Evolutionary conservation across 2,888 invertebrate genomes (phyloP), one percentile per base, ranked within the genome.

Genomic region (Tricholauxania praeusta): DNA sequence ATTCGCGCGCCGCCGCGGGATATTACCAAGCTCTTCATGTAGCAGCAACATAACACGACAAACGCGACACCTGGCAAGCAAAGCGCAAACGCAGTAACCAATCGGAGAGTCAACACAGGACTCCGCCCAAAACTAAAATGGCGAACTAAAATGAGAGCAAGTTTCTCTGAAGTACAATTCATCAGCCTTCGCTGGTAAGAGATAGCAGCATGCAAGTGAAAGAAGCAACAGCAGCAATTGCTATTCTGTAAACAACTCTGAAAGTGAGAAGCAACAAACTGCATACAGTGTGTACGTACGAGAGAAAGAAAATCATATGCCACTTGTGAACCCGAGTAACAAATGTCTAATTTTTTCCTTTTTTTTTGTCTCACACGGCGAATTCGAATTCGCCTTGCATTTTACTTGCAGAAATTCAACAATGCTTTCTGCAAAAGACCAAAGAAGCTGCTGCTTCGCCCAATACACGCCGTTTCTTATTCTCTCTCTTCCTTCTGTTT

Each of bases 71-170:
- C 70, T 71, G 47, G 39, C 17, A 51, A n/a, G 8, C 52, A 70
- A 39, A 78, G 85, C 84, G 85, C 85, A 85, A 78, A 79, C 81
- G 75, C 79, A 77, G 72, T 77, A 77, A 77, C 84, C 84, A 84
- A 84, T 84, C 80, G 81, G 81, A 81, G 84, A 82, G 80, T 71
- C 74, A 60, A 47, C 39, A 48, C 60, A 71, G 78, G 81, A 82
- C 86, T 80, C 86, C 86, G 84, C 86, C 86, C 84, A 73, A 80
- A 86, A 83, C 79, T 81, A 86, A 86, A 86, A 86, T 86, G 86
- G 86, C 86, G 86, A 82, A 82, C 79, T 17, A 49, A 39, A 7
- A 69, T 28, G 7, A 66, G 70, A 73, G 71, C 48, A 62, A 66
- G 28, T 51, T 67, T 64, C 63, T 15, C 59, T 49, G 39, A 2